phyloP scores from a whole-genome alignment of 1,140 invertebrate genomes.

The Cydia pomonella region DNA sequence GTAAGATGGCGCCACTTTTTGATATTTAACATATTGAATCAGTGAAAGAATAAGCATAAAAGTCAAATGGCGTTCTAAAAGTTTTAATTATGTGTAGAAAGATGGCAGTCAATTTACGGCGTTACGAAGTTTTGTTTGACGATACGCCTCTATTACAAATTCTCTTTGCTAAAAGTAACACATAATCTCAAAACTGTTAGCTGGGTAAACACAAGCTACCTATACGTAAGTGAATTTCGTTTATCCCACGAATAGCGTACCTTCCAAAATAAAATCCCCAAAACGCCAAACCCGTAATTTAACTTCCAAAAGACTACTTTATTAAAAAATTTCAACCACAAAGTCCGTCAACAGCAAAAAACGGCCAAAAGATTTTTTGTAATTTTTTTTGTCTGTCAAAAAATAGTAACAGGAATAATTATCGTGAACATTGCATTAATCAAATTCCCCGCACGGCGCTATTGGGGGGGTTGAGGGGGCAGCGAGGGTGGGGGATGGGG shows the following conservation, averaged over 20 bases:
- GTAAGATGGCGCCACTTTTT: too few species aligned
- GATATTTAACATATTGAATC: too few species aligned
- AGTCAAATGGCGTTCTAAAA: too few species aligned
- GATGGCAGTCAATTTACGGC: too few species aligned
- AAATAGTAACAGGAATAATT: constrained; percentile 80
- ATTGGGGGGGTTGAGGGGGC: constrained; percentile 49
- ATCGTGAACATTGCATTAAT: constrained; percentile 80
- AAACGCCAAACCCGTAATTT: neutral
- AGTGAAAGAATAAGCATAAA: too few species aligned
- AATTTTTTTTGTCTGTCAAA: constrained; percentile 70
- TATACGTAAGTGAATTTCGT: neutral
- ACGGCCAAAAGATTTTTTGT: neutral
- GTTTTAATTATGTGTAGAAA: too few species aligned
- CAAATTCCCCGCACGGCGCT: constrained; percentile 74
- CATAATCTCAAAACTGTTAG: too few species aligned
- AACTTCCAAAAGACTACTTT: constrained; percentile 4
- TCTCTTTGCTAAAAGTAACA: too few species aligned
- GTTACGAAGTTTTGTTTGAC: too few species aligned
- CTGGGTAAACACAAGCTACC: too few species aligned
- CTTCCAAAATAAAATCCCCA: neutral
- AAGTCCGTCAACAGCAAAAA: constrained; percentile 16
- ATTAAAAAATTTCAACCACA: neutral
- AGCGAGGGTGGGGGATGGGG: constrained; percentile 36
- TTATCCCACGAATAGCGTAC: neutral
- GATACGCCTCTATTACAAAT: too few species aligned